Percentiles rank a stretch among this genome's conserved stretches.
Evolutionary conservation across 1,140 invertebrate genomes (phyloP).

Genomic region (Whitmania pigra): DNA sequence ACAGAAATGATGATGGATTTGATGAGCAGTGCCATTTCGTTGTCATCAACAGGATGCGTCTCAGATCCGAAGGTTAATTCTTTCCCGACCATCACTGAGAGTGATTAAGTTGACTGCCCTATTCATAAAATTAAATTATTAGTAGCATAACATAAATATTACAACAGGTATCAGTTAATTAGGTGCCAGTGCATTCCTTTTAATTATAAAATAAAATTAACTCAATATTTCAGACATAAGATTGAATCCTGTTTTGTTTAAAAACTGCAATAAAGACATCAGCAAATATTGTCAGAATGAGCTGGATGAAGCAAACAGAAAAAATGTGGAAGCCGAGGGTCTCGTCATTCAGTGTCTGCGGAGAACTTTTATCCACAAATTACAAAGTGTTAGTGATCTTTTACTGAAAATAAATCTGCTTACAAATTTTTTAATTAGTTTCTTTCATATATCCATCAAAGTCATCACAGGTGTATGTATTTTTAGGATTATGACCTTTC

Average conservation of each 20-base stretch:
- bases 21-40: constrained; percentile 71
- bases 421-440: too few relatives aligned
- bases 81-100: neutral
- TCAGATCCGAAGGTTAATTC: constrained; percentile 8
- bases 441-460: too few relatives aligned
- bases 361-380: neutral
- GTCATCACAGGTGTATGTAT: too few relatives aligned
- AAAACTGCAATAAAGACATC: constrained; percentile 62
- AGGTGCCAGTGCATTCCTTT: too few relatives aligned
- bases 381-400: neutral
- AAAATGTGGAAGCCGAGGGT: constrained; percentile 10
- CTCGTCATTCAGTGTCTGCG: constrained; percentile 21
- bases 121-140: neutral
- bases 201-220: too few relatives aligned
- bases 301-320: constrained; percentile 29
- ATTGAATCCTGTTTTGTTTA: constrained; percentile 73
- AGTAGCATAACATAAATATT: neutral
- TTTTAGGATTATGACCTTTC: too few relatives aligned
- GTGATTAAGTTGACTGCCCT: neutral
- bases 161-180: neutral
- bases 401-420: too few relatives aligned
- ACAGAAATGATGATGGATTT: constrained; percentile 67
- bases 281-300: constrained; percentile 52
- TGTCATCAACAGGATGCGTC: constrained; percentile 55
- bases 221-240: constrained; percentile 58